A percentile compares a stretch with the other conserved stretches of the same genome.
Conservation (phyloP, 2,113 vertebrate species). For the Oncorhynchus kisutch region DNA sequence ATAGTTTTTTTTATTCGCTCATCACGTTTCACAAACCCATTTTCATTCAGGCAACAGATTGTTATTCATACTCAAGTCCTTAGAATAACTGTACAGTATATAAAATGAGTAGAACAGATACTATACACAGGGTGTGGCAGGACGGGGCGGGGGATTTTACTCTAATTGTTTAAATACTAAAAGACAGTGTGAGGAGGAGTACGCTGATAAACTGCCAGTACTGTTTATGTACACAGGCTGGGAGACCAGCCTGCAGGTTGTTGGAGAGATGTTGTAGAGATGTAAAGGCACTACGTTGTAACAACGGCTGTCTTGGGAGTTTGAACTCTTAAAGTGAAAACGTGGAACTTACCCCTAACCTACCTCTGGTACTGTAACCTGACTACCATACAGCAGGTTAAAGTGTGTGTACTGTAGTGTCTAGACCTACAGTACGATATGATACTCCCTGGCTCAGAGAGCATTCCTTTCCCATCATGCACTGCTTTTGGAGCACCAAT, state of each 20-base stretch:
- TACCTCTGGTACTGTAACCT: not conserved
- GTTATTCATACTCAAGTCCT: conserved; percentile 52
- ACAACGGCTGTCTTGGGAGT: not conserved
- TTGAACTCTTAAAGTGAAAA: not conserved
- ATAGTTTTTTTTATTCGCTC: conserved; percentile 55
- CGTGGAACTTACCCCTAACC: not conserved
- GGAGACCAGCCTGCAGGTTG: not conserved
- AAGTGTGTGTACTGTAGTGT: not conserved
- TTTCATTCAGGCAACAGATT: conserved; percentile 54
- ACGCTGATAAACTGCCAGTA: conserved; percentile 15
- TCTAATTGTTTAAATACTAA: conserved; percentile 18
- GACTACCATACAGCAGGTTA: not conserved
- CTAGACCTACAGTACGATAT: too few relatives aligned
- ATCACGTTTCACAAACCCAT: conserved; percentile 58
- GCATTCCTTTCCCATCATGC: too few relatives aligned
- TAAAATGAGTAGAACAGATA: conserved; percentile 67
- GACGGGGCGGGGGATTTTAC: conserved; percentile 22
- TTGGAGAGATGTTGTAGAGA: too few relatives aligned
- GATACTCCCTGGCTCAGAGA: not conserved
- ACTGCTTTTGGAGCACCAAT: conserved; percentile 46
- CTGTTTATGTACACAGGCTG: conserved; percentile 23
- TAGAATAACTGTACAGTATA: conserved; percentile 74
- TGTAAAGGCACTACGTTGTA: not conserved
- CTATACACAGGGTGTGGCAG: conserved; percentile 59
- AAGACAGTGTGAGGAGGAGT: conserved; percentile 22